A percentile compares a stretch with the other conserved stretches of the same genome.
These are phyloP conservation scores for Glossophaga mutica DNA, from an alignment of 2,797 vertebrate species.

Conservation along the genomic window DNA sequence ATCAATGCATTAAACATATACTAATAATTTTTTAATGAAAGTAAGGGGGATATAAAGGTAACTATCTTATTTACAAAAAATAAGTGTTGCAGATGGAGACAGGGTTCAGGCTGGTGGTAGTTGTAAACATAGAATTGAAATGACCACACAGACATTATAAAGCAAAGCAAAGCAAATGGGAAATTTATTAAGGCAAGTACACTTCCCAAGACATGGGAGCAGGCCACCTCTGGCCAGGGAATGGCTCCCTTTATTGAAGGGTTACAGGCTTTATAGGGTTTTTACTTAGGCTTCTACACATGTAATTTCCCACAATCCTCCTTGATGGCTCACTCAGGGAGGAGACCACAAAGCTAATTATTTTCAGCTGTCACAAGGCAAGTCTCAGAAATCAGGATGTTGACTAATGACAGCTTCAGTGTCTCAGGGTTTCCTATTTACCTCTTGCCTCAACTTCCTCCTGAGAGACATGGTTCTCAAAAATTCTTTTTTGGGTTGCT, in stretches of 20 bases:
- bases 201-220: background rate
- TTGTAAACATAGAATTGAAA: background rate
- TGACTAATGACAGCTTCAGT: no score
- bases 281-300: background rate
- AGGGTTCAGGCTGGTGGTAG: background rate
- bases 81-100: background rate
- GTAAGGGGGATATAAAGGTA: background rate
- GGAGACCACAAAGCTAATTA: no score
- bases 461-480: no score
- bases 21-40: background rate
- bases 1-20: background rate
- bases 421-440: no score
- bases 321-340: no score
- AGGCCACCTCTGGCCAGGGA: background rate
- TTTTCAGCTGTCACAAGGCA: no score
- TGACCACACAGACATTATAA: background rate
- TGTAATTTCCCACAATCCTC: background rate
- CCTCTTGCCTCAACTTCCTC: no score
- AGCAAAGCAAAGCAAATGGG: background rate
- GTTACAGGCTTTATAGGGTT: background rate
- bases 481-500: no score
- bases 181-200: background rate
- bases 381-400: no score
- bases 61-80: background rate
- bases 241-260: background rate